A percentile compares a stretch with the other conserved stretches of the same genome.
phyloP scores from a whole-genome alignment of 2,797 vertebrate species.

The Sebastes goodei region DNA sequence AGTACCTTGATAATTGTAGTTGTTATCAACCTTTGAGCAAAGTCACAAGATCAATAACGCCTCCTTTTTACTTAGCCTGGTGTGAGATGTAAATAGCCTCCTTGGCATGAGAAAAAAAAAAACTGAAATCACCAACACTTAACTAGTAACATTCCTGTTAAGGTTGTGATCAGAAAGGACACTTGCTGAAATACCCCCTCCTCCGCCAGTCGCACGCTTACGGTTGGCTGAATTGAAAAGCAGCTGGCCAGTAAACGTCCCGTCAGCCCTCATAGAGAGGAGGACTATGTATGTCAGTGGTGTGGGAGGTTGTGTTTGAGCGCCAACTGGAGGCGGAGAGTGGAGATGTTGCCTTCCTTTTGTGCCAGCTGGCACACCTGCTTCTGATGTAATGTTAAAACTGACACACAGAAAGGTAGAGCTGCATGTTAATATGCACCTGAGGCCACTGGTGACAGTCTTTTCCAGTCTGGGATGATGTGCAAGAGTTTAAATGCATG shows the following conservation, averaged over 20 bases:
- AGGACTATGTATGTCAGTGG: not conserved
- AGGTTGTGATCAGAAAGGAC: not conserved
- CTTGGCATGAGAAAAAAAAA: not conserved
- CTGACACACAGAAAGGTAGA: not conserved
- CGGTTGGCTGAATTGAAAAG: not conserved
- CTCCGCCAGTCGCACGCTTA: not conserved
- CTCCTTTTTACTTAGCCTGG: not conserved
- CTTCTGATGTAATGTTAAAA: not conserved
- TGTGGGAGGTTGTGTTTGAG: constrained; percentile 8
- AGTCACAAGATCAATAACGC: constrained; percentile 4
- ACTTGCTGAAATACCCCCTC: not conserved
- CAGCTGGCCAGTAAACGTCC: not conserved
- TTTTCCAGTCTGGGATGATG: not conserved
- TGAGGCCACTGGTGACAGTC: not conserved
- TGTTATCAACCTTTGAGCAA: not conserved
- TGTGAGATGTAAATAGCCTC: not conserved
- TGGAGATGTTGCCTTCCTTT: constrained; percentile 7
- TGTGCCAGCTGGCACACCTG: not conserved
- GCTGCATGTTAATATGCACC: not conserved
- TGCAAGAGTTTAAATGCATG: not conserved
- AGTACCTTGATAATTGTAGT: not conserved
- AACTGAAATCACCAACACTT: not conserved
- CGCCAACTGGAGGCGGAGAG: not conserved
- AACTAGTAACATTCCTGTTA: not conserved
- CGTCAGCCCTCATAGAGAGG: not conserved